phyloP scores from a whole-genome alignment of 2,888 invertebrate species.

The Sycophila texana region DNA sequence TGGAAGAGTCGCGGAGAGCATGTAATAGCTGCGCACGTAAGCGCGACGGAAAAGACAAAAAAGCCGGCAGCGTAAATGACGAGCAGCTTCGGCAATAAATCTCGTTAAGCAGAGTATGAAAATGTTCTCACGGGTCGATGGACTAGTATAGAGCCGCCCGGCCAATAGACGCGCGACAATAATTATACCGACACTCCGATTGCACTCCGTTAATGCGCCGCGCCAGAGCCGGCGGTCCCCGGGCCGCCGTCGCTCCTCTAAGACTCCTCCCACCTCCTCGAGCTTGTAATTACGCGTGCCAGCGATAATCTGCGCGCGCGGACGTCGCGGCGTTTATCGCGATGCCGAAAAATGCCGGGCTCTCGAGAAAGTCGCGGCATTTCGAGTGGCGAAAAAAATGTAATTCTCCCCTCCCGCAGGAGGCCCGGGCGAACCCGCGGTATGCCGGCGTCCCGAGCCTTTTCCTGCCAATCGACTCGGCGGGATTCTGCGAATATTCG shows the following conservation, averaged over 20 bases:
- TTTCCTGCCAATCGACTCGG: background rate
- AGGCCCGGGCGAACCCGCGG: constrained; percentile 1
- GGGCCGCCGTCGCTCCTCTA: background rate
- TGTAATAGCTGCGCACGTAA: background rate
- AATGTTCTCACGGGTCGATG: constrained; percentile 14
- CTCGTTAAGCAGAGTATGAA: constrained; percentile 27
- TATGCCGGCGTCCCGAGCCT: background rate
- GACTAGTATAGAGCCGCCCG: background rate
- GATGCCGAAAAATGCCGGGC: constrained; percentile 26
- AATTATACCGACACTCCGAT: constrained; percentile 6
- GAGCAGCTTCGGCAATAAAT: constrained; percentile 17
- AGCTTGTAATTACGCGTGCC: constrained; percentile 21
- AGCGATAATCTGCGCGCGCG: constrained; percentile 17
- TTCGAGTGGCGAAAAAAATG: constrained; percentile 33
- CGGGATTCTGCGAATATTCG: constrained; percentile 30
- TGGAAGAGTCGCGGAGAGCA: background rate
- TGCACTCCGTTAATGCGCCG: background rate
- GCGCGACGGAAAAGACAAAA: constrained; percentile 1
- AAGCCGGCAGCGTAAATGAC: constrained; percentile 14
- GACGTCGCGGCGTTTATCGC: constrained; percentile 4
- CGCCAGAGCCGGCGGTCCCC: background rate
- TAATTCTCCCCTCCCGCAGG: constrained; percentile 1
- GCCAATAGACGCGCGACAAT: background rate
- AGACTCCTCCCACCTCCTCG: background rate
- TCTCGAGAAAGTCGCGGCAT: constrained; percentile 26